A percentile compares a stretch with the other conserved stretches of the same genome.
Conservation (phyloP, 2,113 vertebrate genomes). For the Pluvialis apricaria region DNA sequence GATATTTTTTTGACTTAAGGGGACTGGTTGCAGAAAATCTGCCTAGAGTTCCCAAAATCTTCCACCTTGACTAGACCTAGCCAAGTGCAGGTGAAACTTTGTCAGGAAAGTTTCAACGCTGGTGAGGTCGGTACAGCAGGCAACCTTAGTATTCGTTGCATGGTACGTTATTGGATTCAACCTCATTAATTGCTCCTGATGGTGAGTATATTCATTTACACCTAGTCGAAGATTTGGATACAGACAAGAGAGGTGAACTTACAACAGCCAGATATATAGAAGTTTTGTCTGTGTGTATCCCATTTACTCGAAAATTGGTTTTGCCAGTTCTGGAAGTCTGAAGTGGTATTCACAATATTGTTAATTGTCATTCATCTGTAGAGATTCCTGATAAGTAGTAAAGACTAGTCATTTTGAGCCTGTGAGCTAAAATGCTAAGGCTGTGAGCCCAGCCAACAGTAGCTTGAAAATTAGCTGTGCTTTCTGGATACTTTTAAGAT, state of each 20-base stretch:
- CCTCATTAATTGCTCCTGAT: background rate
- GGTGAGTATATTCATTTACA: background rate
- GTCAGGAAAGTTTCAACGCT: background rate
- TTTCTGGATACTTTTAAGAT: background rate
- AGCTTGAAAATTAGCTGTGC: background rate
- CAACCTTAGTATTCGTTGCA: background rate
- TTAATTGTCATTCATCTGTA: background rate
- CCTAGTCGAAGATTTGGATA: background rate
- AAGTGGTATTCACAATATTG: background rate
- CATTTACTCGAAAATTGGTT: background rate
- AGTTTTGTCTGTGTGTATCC: background rate
- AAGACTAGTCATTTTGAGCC: background rate
- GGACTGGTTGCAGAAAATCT: background rate
- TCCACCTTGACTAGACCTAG: background rate
- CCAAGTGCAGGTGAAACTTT: background rate
- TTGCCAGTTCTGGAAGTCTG: background rate
- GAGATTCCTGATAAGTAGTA: background rate
- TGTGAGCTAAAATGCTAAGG: background rate
- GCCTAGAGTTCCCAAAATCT: background rate
- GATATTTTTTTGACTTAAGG: background rate
- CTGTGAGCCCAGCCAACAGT: background rate
- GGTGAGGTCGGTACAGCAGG: background rate
- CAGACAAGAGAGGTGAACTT: background rate
- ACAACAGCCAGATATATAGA: background rate
- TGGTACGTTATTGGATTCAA: background rate